These are phyloP conservation scores for Aethes cnicana DNA, from an alignment of 2,888 invertebrate genomes.

Conservation along the genomic window DNA sequence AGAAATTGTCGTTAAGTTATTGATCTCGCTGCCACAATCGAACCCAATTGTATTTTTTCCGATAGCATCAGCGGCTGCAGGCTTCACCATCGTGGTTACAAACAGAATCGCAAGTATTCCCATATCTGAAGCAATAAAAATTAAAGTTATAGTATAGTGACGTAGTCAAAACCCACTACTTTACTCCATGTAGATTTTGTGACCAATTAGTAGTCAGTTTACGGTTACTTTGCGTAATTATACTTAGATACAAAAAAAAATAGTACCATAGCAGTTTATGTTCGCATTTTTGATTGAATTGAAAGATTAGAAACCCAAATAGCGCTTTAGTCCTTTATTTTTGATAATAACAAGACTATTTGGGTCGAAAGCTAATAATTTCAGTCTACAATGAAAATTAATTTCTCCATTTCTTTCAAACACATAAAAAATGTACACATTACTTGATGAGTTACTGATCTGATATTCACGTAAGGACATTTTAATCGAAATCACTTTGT, in stretches of 20 bases:
- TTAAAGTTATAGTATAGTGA: background rate
- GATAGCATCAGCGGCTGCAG: too few species aligned
- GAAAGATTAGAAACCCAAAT: background rate
- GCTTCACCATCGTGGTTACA: background rate
- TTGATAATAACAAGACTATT: too few species aligned
- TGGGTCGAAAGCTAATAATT: too few species aligned
- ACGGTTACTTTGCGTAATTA: background rate
- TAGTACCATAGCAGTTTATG: background rate
- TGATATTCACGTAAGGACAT: too few species aligned
- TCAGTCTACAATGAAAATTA: too few species aligned
- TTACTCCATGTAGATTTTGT: too few species aligned
- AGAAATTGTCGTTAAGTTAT: background rate
- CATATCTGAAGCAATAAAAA: constrained; percentile 3
- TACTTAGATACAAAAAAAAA: background rate
- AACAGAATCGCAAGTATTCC: background rate
- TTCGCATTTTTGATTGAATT: background rate
- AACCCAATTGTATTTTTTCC: background rate
- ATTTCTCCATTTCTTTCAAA: too few species aligned
- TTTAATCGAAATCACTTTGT: too few species aligned
- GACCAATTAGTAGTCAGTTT: background rate
- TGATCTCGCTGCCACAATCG: background rate
- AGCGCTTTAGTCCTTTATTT: too few species aligned
- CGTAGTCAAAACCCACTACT: background rate
- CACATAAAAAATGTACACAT: too few species aligned
- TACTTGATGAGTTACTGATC: too few species aligned